Base-by-base conservation (phyloP, 1,140 invertebrate species). In the Drusus annulatus region DNA sequence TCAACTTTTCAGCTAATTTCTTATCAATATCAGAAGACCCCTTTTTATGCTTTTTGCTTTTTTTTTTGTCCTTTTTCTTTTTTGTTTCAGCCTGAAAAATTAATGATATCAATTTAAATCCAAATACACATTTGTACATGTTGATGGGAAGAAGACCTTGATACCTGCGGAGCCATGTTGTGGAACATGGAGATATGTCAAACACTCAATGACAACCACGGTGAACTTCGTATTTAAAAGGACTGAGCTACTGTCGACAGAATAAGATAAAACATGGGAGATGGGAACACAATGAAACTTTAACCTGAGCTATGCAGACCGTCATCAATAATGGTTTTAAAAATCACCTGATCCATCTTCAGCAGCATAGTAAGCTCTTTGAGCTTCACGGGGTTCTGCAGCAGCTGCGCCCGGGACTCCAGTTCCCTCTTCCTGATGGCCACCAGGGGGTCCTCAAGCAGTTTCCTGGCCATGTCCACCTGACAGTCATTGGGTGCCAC, bases 351-450 rank as follows among this genome's bases (percentile, higher is more conserved):
- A 84, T 93, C 91, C 75, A 88, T 89, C 86, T 92, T 89, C 83
- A 97, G 92, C 84, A 96, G 89, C 85, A 95, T 92, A 85, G 96
- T 92, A 1, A 98, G 86, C 87, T 95, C 93, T 84, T 96, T 96
- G 81, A 97, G 89, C 87, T 96, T 96, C 0, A 98, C 91, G n/a
- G 97, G 96, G 92, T 98, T 98, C 84, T 96, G 94, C 8, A 98
- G 86, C 23, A 98, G 88, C 84, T 96, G 93, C 69, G 92, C 92
- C 54, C 94, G 89, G 0, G 93, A 94, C 89, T 97, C 96, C 86
- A 96, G 92, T 89, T 98, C 95, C 77, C 94, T 92, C 86, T 96
- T 94, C 84, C 95, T 95, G 0, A 98, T 97, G 2, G 93, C 90
- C 84, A 96, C 93, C 31, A 98, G 86, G 0, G 97, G 97, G 91